Percentiles rank a stretch among this genome's conserved stretches.
phyloP scores from a whole-genome alignment of 2,888 invertebrate genomes.

The Cyaniris semiargus region DNA sequence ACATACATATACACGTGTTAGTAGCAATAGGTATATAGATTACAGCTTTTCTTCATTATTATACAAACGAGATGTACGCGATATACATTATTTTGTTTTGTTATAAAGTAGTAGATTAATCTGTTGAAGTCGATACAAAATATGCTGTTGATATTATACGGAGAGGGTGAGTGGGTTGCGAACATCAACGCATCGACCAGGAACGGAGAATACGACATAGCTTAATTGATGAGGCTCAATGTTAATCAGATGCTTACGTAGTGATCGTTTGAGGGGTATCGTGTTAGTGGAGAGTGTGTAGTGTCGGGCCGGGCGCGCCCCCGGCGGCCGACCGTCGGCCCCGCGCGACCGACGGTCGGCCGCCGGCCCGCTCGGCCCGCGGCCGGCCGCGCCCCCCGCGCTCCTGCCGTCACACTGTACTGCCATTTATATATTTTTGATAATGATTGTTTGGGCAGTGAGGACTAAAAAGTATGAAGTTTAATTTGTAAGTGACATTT shows the following conservation, averaged over 20 bases:
- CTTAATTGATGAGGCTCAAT: slow-evolving; percentile 70
- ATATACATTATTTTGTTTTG: slow-evolving; percentile 64
- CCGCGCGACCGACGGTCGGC: not conserved
- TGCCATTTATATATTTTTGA: slow-evolving; percentile 52
- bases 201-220: slow-evolving; percentile 59
- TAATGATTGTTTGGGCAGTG: slow-evolving; percentile 73
- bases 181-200: slow-evolving; percentile 51
- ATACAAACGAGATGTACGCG: slow-evolving; percentile 59
- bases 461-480: slow-evolving; percentile 70
- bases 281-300: slow-evolving; percentile 48
- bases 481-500: slow-evolving; percentile 78
- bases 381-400: slow-evolving; percentile 31
- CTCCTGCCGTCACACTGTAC: slow-evolving; percentile 31
- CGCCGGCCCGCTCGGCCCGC: slow-evolving; percentile 29
- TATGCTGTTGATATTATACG: slow-evolving; percentile 54
- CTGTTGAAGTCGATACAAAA: slow-evolving; percentile 63
- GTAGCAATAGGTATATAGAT: slow-evolving; percentile 59
- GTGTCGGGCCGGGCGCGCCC: slow-evolving; percentile 38
- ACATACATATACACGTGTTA: slow-evolving; percentile 72
- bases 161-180: slow-evolving; percentile 67
- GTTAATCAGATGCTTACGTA: slow-evolving; percentile 59
- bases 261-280: slow-evolving; percentile 46
- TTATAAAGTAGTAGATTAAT: slow-evolving; percentile 74
- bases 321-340: slow-evolving; percentile 29
- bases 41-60: slow-evolving; percentile 57